Evolutionary conservation across 2,888 invertebrate species (phyloP), one percentile per base, ranked within the genome.

Genomic region (Hirtodrosophila alboralis): DNA sequence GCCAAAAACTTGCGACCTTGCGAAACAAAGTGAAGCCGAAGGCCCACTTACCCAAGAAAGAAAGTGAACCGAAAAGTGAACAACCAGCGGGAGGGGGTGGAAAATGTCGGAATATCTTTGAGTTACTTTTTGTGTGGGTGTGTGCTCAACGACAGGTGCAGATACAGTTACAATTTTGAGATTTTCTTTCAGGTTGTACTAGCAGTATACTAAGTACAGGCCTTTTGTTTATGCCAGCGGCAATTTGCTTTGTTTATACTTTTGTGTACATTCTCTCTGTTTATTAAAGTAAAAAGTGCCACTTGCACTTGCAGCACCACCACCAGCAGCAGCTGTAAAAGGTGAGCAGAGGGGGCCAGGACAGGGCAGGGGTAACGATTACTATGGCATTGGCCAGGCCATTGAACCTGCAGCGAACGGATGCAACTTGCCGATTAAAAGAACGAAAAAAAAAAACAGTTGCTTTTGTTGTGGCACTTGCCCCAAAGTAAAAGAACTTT

Each of bases 231-330:
- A 75, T 64, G 53, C 74, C 45, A 57, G 44, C 53, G 40, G 75
- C 61, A 54, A 53, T 56, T 49, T 37, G 72, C 76, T 83, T 75
- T 75, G 83, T 83, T 83, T 83, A 69, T 61, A 44, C 60, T 61
- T 60, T 60, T 54, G 59, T 60, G 37, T 62, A 43, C 10, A 16
- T 31, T 7, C 6, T 23, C 23, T 1, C 7, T 66, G 60, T 76
- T 76, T 65, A 84, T 77, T 72, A 54, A 79, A 84, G 73, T 77
- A 84, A 77, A 84, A 77, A 77, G 84, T 76, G 68, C 52, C 80
- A 76, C 84, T 68, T 75, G 76, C 67, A 70, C 65, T 47, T 18
- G 26, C 47, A 26, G n/a, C 80, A 76, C 84, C 64, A 71, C 72
- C 67, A 70, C 65, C 43, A 18, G 26, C 47, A 26, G 16, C 49